Conservation (phyloP, 2,113 vertebrate genomes). For the Grammomys dolichurus region DNA sequence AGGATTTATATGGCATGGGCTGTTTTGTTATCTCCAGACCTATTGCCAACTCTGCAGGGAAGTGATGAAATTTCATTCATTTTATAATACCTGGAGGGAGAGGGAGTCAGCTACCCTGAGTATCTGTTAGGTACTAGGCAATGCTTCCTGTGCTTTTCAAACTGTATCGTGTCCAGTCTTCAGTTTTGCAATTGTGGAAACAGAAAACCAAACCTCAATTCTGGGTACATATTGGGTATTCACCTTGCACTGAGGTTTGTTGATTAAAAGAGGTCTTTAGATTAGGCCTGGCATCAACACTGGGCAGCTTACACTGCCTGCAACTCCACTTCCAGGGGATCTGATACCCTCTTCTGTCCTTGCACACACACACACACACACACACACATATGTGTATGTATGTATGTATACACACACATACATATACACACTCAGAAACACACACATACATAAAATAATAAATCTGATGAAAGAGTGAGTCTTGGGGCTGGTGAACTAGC, state of each 20-base stretch:
- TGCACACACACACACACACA: not conserved
- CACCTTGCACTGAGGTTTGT: not conserved
- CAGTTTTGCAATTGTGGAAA: not conserved
- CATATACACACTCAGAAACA: too few relatives aligned
- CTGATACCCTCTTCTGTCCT: not conserved
- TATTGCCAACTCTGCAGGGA: constrained; percentile 50
- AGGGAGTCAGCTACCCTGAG: not conserved
- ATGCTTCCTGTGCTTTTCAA: not conserved
- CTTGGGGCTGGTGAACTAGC: not conserved
- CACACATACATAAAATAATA: not conserved
- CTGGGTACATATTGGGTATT: not conserved
- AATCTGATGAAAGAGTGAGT: not conserved
- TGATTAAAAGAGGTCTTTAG: not conserved
- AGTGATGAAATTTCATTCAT: constrained; percentile 57
- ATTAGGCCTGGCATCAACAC: not conserved
- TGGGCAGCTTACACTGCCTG: not conserved
- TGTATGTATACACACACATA: too few relatives aligned
- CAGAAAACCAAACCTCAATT: not conserved
- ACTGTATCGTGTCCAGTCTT: not conserved
- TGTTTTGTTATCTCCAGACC: constrained; percentile 56
- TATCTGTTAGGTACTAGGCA: not conserved
- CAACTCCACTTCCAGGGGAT: not conserved
- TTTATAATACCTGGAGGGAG: not conserved
- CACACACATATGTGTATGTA: too few relatives aligned
- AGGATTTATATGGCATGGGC: constrained; percentile 43